phyloP scores from a whole-genome alignment of 1,140 invertebrate genomes.

The Ostrea denselamellosa region DNA sequence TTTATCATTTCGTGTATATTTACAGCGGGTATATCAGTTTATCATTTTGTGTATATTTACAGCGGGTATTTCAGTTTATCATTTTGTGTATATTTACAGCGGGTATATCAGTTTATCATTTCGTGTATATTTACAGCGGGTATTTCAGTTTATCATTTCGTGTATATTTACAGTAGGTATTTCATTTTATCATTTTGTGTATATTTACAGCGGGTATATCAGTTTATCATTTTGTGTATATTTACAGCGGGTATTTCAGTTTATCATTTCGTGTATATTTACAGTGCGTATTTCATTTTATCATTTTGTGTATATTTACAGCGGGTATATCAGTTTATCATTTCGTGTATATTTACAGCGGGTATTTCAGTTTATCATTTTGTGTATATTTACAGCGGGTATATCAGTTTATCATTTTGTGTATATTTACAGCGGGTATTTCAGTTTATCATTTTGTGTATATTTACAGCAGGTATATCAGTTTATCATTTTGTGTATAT shows the following conservation, averaged over 20 bases:
- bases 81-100: constrained; percentile 78
- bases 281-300: constrained; percentile 85
- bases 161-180: constrained; percentile 82
- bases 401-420: constrained; percentile 81
- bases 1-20: constrained; percentile 63
- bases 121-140: constrained; percentile 81
- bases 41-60: constrained; percentile 55
- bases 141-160: constrained; percentile 81
- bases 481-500: constrained; percentile 72
- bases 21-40: constrained; percentile 85
- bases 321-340: constrained; percentile 87
- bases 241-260: constrained; percentile 84
- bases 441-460: constrained; percentile 77
- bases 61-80: constrained; percentile 86
- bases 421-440: constrained; percentile 82
- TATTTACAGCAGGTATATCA: constrained; percentile 83
- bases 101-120: constrained; percentile 85
- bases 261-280: constrained; percentile 39
- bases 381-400: constrained; percentile 81
- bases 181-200: constrained; percentile 65
- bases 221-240: constrained; percentile 72
- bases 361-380: constrained; percentile 84
- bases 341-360: constrained; percentile 77
- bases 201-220: constrained; percentile 83
- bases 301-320: constrained; percentile 61